Conservation (phyloP, 2,113 vertebrate species). For the Cochlearius cochlearius region DNA sequence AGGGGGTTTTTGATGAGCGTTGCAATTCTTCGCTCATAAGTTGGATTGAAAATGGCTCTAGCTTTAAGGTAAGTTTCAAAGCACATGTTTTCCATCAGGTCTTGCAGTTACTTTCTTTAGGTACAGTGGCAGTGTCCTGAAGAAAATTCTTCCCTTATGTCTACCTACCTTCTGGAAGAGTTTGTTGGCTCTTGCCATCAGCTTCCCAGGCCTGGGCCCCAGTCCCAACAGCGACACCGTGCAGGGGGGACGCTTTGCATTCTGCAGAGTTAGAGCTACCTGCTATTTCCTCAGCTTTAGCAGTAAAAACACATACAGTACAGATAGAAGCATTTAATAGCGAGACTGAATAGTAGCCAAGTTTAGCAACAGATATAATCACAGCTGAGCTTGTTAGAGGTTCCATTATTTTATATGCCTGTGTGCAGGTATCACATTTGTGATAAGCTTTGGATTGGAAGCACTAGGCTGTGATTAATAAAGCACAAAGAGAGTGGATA, state of each 20-base stretch:
- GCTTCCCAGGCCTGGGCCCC: background rate
- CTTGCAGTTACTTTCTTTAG: background rate
- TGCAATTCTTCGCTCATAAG: background rate
- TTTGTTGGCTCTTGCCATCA: background rate
- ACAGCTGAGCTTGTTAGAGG: background rate
- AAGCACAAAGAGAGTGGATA: background rate
- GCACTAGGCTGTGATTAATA: background rate
- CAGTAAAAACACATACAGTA: background rate
- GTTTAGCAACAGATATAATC: background rate
- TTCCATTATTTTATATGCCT: background rate
- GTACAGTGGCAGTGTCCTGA: background rate
- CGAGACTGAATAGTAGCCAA: background rate
- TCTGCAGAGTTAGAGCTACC: background rate
- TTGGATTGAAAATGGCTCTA: background rate
- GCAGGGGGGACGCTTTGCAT: background rate
- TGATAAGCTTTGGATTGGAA: background rate
- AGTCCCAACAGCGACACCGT: background rate
- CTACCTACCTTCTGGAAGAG: background rate
- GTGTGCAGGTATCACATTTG: background rate
- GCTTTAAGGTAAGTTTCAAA: background rate
- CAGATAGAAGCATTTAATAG: background rate
- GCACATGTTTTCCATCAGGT: background rate
- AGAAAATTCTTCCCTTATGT: background rate
- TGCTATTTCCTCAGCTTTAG: background rate
- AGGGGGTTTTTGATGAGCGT: background rate